phyloP scores from a whole-genome alignment of 1,140 invertebrate genomes.

The Zaprionus lachaisei region DNA sequence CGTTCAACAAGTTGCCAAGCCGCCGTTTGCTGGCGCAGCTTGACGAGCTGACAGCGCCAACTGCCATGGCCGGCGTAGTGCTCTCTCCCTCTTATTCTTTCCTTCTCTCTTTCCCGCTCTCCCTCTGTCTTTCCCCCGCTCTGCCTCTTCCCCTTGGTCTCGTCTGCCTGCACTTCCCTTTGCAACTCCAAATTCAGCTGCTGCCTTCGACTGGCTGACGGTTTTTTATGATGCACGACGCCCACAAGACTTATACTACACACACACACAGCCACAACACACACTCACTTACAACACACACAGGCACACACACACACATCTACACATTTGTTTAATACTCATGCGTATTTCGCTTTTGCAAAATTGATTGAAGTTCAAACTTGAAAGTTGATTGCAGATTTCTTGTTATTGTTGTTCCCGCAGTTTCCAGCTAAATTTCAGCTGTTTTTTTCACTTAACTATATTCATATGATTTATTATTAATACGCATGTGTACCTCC shows the following conservation, averaged over 20 bases:
- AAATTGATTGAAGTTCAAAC: slow-evolving; percentile 13
- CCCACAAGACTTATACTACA: slow-evolving; percentile 69
- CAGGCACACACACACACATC: not conserved
- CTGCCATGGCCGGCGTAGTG: slow-evolving; percentile 26
- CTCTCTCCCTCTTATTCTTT: not conserved
- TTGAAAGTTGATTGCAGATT: slow-evolving; percentile 1
- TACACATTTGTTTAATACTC: not conserved
- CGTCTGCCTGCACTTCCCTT: not conserved
- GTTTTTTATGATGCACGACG: slow-evolving; percentile 81
- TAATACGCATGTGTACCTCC: slow-evolving; percentile 58
- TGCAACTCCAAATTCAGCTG: slow-evolving; percentile 16
- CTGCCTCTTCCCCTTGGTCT: not conserved
- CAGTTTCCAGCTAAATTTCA: slow-evolving; percentile 2
- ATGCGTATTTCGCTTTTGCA: not conserved
- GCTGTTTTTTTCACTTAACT: slow-evolving; percentile 1
- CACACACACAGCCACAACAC: slow-evolving; percentile 3
- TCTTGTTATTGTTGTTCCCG: not conserved
- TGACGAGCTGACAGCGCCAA: slow-evolving; percentile 15
- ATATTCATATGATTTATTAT: not conserved
- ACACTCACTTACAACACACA: not conserved
- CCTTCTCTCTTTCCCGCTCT: not conserved
- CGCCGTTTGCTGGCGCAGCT: not conserved
- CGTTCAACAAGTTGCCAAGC: slow-evolving; percentile 19
- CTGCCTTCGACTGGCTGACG: slow-evolving; percentile 48
- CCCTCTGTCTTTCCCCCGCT: not conserved